These are phyloP conservation scores for Xanthorhoe designata DNA, from an alignment of 2,888 invertebrate species.

Conservation along the genomic window DNA sequence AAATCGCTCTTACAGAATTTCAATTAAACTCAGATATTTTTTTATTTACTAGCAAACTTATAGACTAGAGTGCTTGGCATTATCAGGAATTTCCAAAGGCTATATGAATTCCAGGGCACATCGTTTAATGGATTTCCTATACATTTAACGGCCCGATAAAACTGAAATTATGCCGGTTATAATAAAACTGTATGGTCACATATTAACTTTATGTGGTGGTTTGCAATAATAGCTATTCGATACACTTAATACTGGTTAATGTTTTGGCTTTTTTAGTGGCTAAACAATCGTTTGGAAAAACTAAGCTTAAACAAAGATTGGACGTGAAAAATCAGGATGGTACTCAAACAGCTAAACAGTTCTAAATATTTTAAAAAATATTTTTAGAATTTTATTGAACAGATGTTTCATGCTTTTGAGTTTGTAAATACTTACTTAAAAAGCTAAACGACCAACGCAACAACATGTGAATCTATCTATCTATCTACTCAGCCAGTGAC, in stretches of 20 bases:
- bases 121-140: constrained; percentile 54
- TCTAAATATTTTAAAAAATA: too few relatives aligned
- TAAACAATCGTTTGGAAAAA: neutral
- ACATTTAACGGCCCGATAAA: constrained; percentile 51
- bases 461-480: too few relatives aligned
- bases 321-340: too few relatives aligned
- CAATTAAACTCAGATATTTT: too few relatives aligned
- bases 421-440: too few relatives aligned
- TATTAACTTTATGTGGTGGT: constrained; percentile 35
- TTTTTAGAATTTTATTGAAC: too few relatives aligned
- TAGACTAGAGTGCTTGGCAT: neutral
- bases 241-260: constrained; percentile 1
- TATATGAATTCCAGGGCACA: constrained; percentile 45
- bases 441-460: too few relatives aligned
- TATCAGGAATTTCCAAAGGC: constrained; percentile 14
- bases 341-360: too few relatives aligned
- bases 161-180: constrained; percentile 47
- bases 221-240: constrained; percentile 25
- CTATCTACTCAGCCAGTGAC: too few relatives aligned
- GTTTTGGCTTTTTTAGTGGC: neutral
- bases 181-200: constrained; percentile 41
- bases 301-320: too few relatives aligned
- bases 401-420: too few relatives aligned
- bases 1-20: too few relatives aligned
- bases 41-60: neutral